Conservation (phyloP, 2,888 invertebrate genomes). For the Athalia circularis region DNA sequence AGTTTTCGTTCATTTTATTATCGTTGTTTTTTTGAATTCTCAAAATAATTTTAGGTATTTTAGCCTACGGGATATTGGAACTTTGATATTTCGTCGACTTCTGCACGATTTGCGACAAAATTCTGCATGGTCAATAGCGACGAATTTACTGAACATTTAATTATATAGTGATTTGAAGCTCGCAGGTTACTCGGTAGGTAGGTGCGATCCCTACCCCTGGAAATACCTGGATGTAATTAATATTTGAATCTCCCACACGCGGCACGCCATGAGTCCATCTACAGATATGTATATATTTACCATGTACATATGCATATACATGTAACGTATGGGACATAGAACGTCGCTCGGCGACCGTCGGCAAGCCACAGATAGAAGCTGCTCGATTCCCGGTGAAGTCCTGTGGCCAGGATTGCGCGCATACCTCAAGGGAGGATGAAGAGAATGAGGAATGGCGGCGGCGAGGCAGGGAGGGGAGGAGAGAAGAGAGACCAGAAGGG, state of each 20-base stretch:
- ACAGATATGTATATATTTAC: background rate
- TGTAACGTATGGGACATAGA: background rate
- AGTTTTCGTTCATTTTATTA: no score
- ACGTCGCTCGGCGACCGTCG: slow-evolving; percentile 14
- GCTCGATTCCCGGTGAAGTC: slow-evolving; percentile 17
- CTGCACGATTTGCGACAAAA: no score
- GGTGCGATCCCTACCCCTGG: background rate
- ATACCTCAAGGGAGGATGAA: slow-evolving; percentile 13
- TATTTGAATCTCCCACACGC: background rate
- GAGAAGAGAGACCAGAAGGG: slow-evolving; percentile 55
- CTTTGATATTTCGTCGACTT: no score
- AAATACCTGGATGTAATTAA: background rate
- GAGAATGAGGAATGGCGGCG: background rate
- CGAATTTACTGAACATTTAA: no score
- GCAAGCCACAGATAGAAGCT: slow-evolving; percentile 9
- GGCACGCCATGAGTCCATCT: background rate
- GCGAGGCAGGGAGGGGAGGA: background rate
- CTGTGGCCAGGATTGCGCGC: slow-evolving; percentile 27
- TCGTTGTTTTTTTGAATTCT: no score
- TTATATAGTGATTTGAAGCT: no score
- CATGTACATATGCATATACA: background rate
- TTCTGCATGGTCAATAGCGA: no score
- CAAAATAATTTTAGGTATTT: no score
- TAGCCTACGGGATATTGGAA: no score
- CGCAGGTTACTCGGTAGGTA: no score